A percentile compares a stretch with the other conserved stretches of the same genome.
phyloP scores from a whole-genome alignment of 2,797 vertebrate species.

The Enteromius paludinosus region DNA sequence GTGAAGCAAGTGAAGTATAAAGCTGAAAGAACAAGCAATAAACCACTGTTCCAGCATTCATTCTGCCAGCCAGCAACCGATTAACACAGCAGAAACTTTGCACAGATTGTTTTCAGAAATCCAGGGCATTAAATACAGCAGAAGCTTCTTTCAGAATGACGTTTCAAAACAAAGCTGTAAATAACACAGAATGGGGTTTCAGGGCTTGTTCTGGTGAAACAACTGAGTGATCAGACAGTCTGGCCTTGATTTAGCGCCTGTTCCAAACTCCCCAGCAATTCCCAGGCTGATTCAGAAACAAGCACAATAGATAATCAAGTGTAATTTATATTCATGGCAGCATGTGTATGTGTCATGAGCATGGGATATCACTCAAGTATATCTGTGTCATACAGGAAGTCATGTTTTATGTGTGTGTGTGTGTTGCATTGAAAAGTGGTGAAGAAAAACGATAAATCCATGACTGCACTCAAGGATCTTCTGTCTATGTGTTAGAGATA shows the following conservation, averaged over 20 bases:
- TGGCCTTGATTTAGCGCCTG: constrained; percentile 49
- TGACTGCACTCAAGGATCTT: background rate
- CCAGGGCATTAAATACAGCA: constrained; percentile 15
- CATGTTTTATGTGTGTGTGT: background rate
- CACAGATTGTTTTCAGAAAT: background rate
- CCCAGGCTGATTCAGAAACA: constrained; percentile 39
- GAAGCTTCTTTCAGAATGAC: constrained; percentile 2
- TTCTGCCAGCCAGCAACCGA: background rate
- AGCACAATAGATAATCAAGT: constrained; percentile 53
- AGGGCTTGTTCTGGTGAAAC: constrained; percentile 39
- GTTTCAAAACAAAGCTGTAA: constrained; percentile 46
- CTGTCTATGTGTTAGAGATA: constrained; percentile 9
- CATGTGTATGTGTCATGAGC: constrained; percentile 12
- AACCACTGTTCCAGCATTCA: background rate
- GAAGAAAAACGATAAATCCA: background rate
- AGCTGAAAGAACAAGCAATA: constrained; percentile 7
- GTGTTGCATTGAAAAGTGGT: constrained; percentile 2
- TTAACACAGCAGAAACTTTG: background rate
- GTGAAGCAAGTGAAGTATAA: background rate
- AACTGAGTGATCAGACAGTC: constrained; percentile 42
- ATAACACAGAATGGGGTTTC: constrained; percentile 48
- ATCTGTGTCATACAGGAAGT: constrained; percentile 23
- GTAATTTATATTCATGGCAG: constrained; percentile 48
- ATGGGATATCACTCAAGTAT: constrained; percentile 31
- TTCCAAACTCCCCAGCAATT: constrained; percentile 34